A percentile compares a stretch with the other conserved stretches of the same genome.
Conservation (phyloP, 30 jellyfish, hydroid and myxozoan species). For the Catostylus mosaicus region DNA sequence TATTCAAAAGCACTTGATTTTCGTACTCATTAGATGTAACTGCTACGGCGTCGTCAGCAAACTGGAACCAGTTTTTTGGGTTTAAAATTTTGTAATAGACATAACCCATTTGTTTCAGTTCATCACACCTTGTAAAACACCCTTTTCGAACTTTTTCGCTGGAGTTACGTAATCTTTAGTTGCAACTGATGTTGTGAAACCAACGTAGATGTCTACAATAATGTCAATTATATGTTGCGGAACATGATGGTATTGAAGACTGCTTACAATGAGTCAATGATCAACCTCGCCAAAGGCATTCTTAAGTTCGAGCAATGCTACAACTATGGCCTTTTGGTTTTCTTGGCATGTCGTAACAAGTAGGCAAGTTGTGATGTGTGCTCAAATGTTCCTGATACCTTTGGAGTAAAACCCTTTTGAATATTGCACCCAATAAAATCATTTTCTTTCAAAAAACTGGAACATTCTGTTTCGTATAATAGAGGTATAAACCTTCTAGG, state of each 20-base stretch:
- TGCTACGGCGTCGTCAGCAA: constrained; percentile 21
- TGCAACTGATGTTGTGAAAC: constrained; percentile 20
- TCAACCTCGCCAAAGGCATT: background rate
- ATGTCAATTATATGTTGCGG: background rate
- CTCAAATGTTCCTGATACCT: background rate
- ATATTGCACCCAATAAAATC: background rate
- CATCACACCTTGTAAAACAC: background rate
- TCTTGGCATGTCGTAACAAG: background rate
- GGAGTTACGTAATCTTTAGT: constrained; percentile 3
- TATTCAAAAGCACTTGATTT: constrained; percentile 13
- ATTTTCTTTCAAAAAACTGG: too few relatives aligned
- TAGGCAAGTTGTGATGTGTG: background rate
- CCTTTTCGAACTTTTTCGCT: background rate
- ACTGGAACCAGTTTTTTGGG: background rate
- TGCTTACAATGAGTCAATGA: background rate
- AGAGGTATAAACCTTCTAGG: too few relatives aligned
- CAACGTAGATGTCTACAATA: constrained; percentile 12
- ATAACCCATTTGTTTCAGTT: background rate
- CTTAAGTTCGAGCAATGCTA: background rate
- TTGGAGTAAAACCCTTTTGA: background rate
- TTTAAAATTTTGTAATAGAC: background rate
- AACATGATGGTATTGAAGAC: background rate
- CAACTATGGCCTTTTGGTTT: background rate
- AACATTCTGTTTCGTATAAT: too few relatives aligned
- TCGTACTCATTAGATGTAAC: constrained; percentile 13